Conservation (phyloP, 2,797 vertebrate genomes). For the Esox lucius region DNA sequence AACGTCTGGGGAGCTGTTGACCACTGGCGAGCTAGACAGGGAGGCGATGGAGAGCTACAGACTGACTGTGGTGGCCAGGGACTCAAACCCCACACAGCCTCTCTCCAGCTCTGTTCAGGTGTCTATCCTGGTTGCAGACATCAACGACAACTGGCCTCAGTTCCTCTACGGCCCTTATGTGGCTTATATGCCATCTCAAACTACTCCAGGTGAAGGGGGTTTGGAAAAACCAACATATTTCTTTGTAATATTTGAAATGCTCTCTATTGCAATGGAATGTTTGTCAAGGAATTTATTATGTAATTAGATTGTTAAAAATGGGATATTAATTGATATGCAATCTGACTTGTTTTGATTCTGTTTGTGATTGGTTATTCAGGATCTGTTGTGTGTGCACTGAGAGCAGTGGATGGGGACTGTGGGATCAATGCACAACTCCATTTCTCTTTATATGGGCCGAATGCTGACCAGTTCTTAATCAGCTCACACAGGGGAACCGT, state of each 20-base stretch:
- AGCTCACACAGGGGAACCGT: conserved; percentile 65
- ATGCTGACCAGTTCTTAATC: conserved; percentile 67
- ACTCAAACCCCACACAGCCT: conserved; percentile 59
- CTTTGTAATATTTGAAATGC: not conserved
- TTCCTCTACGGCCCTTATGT: conserved; percentile 77
- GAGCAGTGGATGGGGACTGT: conserved; percentile 69
- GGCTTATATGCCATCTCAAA: conserved; percentile 65
- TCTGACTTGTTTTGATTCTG: conserved; percentile 10
- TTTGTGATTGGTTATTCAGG: conserved; percentile 55
- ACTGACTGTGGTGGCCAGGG: conserved; percentile 64
- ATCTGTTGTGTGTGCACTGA: conserved; percentile 70
- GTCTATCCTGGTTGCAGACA: conserved; percentile 67
- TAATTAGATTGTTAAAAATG: not conserved
- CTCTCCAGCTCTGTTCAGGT: conserved; percentile 70
- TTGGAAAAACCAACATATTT: not conserved
- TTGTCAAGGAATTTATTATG: not conserved
- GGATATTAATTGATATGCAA: not conserved
- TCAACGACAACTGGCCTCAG: conserved; percentile 75
- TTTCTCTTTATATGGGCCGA: conserved; percentile 71
- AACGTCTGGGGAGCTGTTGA: conserved; percentile 72
- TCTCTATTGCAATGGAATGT: not conserved
- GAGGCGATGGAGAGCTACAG: conserved; percentile 64
- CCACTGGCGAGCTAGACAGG: conserved; percentile 67
- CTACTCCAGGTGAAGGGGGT: conserved; percentile 55
- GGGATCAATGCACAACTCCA: conserved; percentile 72